These are phyloP conservation scores for Xanthorhoe designata DNA, from an alignment of 2,888 invertebrate genomes.

Conservation along the genomic window DNA sequence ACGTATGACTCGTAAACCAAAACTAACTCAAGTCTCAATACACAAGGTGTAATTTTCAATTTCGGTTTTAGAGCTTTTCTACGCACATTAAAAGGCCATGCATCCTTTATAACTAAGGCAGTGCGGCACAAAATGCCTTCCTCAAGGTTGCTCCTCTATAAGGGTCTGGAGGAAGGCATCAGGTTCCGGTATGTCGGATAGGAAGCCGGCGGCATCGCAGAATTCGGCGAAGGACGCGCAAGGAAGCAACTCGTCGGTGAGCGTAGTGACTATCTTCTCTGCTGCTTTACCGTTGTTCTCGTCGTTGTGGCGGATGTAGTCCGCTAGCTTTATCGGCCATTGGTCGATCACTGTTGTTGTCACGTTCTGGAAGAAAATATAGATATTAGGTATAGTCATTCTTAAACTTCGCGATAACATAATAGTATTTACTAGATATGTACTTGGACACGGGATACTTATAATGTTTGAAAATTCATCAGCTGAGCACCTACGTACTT, in stretches of 20 bases:
- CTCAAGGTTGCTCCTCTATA: constrained; percentile 73
- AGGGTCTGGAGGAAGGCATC: constrained; percentile 75
- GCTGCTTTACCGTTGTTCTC: constrained; percentile 95
- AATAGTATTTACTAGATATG: no score
- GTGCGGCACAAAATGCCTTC: constrained; percentile 57
- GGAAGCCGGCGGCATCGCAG: constrained; percentile 95
- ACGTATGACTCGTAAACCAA: neutral
- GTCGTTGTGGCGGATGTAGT: constrained; percentile 97
- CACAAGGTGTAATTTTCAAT: neutral
- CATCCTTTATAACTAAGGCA: constrained; percentile 68
- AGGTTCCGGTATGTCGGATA: constrained; percentile 88
- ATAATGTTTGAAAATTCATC: no score
- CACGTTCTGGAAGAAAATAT: constrained; percentile 84
- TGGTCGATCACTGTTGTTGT: constrained; percentile 90
- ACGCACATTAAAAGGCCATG: constrained; percentile 55
- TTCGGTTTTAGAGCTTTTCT: neutral
- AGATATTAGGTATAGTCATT: neutral
- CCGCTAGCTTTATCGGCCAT: constrained; percentile 96
- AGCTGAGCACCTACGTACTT: no score
- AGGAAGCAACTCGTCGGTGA: constrained; percentile 95
- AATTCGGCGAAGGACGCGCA: constrained; percentile 96
- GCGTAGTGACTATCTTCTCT: constrained; percentile 91
- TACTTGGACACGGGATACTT: no score
- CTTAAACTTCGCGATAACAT: no score
- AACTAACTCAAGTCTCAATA: neutral